Evolutionary conservation across 2,888 invertebrate species (phyloP), one percentile per base, ranked within the genome.

Genomic region (Melangyna quadrimaculata): DNA sequence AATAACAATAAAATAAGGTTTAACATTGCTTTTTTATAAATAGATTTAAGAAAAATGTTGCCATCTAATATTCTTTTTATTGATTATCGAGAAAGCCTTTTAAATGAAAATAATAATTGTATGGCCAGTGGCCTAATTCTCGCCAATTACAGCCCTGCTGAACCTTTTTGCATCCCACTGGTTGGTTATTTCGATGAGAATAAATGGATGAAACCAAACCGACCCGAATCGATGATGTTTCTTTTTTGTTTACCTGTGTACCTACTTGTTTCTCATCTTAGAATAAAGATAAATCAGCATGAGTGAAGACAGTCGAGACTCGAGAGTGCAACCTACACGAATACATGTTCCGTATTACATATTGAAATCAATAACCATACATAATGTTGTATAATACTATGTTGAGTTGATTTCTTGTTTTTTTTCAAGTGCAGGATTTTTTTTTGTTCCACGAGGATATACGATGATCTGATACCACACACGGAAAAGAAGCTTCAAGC

Each of bases 391-490:
- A 53, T 32, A 9, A 32, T 48, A 55, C 57, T 53, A n/a, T 78
- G 48, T 51, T 74, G 55, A 73, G 65, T 61, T 37, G 37, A 35
- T 22, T 35, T 48, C 3, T 78, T 65, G 43, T 55, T 35, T 51
- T 22, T 51, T 32, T 32, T 14, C n/a, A 27, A 43, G 40, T 10
- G 63, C 32, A 59, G 57, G 69, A 70, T 43, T 57, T 10, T 12
- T 51, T 51, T 51, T 27, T 51, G 24, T 51, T 59, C 22, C 57
- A 37, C 35, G 69, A 37, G 53, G 67, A 74, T 57, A 75, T 86
- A 80, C 86, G 73, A 81, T 86, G 86, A 81, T 86, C 86, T 71
- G 86, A 86, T 86, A 86, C 86, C 86, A 86, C 86, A 86, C 81
- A 86, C 86, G 86, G 86, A 81, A 86, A 75, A 86, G 86, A 86